Evolutionary conservation across 2,888 invertebrate genomes (phyloP).

Genomic region (Agrilus cyanescens): DNA sequence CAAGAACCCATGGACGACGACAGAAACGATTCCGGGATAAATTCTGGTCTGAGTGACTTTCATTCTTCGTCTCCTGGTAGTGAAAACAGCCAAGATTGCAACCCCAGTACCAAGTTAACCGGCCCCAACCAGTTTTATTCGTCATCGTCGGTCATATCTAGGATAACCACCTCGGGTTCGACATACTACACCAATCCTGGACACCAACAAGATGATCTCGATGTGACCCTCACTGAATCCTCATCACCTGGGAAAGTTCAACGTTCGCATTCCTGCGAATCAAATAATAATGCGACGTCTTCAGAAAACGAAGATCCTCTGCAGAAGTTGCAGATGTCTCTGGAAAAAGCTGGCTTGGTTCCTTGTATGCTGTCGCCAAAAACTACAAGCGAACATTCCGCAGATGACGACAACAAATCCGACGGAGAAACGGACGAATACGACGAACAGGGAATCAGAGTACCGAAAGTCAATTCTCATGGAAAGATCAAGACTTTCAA

Average conservation of each 20-base stretch:
- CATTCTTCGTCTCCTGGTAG: constrained; percentile 48
- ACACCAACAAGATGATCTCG: constrained; percentile 10
- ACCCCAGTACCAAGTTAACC: constrained; percentile 21
- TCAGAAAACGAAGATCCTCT: constrained; percentile 25
- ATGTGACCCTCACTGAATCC: constrained; percentile 1
- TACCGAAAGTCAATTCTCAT: constrained; percentile 60
- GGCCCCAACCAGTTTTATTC: not conserved
- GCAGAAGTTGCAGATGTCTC: constrained; percentile 28
- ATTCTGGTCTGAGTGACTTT: constrained; percentile 46
- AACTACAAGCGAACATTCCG: constrained; percentile 22
- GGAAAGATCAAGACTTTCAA: constrained; percentile 81
- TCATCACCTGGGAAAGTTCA: not conserved
- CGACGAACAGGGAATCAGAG: constrained; percentile 47
- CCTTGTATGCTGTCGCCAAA: constrained; percentile 20
- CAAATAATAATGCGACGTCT: not conserved
- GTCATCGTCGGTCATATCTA: too few relatives aligned
- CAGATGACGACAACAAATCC: constrained; percentile 40
- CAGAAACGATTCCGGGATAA: constrained; percentile 47
- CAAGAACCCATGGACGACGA: constrained; percentile 37
- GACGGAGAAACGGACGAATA: constrained; percentile 39
- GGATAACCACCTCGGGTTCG: too few relatives aligned
- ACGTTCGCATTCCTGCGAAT: too few relatives aligned
- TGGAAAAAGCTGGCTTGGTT: constrained; percentile 25
- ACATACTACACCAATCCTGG: too few relatives aligned
- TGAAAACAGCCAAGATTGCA: constrained; percentile 29